A percentile compares a stretch with the other conserved stretches of the same genome.
These are phyloP conservation scores for Artibeus lituratus DNA, from an alignment of 2,797 vertebrate species.

Conservation along the genomic window DNA sequence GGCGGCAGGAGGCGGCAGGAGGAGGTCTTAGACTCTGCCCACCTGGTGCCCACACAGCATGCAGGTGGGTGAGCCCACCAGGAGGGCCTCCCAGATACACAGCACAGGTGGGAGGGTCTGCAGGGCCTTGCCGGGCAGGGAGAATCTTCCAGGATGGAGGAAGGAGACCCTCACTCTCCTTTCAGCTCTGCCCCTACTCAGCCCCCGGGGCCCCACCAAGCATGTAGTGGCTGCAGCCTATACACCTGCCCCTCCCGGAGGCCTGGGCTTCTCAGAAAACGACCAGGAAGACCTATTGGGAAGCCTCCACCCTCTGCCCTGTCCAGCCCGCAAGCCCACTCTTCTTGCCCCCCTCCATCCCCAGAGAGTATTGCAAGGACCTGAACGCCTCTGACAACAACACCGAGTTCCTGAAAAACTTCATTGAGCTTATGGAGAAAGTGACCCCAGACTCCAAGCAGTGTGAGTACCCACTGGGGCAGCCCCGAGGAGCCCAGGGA, in stretches of 20 bases:
- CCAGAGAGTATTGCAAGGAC: conserved; percentile 99
- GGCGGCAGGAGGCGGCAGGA: background rate
- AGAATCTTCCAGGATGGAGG: background rate
- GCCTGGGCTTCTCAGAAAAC: background rate
- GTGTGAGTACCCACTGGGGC: conserved; percentile 87
- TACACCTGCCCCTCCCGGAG: background rate
- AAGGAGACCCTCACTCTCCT: background rate
- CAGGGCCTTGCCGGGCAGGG: background rate
- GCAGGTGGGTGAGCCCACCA: background rate
- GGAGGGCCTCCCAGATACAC: background rate
- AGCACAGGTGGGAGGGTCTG: background rate
- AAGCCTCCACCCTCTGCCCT: background rate
- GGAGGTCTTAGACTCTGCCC: background rate
- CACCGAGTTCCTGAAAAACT: conserved; percentile 98
- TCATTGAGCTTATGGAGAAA: conserved; percentile 99
- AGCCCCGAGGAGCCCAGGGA: background rate
- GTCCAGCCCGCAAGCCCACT: conserved; percentile 53
- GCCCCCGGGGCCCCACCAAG: background rate
- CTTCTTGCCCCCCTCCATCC: conserved; percentile 67
- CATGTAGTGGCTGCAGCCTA: background rate
- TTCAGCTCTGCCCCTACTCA: background rate
- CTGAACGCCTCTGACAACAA: conserved; percentile 98
- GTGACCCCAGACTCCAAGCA: conserved; percentile 99
- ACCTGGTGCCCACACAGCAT: background rate
- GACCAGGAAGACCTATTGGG: background rate